phyloP scores from a whole-genome alignment of 2,888 invertebrate species.

The Drosophila macrospina region DNA sequence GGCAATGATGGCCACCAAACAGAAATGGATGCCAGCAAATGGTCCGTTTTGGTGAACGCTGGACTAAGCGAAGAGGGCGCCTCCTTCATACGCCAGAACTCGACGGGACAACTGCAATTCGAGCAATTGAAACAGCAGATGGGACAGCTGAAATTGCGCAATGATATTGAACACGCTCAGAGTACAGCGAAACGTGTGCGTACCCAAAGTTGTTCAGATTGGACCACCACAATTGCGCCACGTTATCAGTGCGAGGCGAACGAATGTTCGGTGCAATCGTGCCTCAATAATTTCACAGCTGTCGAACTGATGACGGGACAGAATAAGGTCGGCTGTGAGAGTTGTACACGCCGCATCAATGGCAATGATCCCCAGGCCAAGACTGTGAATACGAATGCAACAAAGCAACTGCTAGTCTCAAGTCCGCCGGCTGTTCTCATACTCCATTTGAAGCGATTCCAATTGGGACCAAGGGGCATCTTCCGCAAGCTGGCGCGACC shows the following conservation, averaged over 20 bases:
- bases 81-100: constrained; percentile 77
- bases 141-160: constrained; percentile 15
- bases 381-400: constrained; percentile 92
- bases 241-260: constrained; percentile 91
- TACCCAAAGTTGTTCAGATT: constrained; percentile 85
- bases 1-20: neutral
- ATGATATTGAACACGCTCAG: constrained; percentile 14
- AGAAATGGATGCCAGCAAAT: constrained; percentile 10
- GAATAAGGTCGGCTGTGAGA: constrained; percentile 97
- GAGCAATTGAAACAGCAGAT: constrained; percentile 15
- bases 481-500: constrained; percentile 94
- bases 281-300: constrained; percentile 96
- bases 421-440: constrained; percentile 97
- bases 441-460: constrained; percentile 97
- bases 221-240: constrained; percentile 87
- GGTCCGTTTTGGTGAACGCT: constrained; percentile 77
- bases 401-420: constrained; percentile 94
- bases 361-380: constrained; percentile 89
- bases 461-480: constrained; percentile 90
- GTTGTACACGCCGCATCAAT: constrained; percentile 92
- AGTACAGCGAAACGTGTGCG: constrained; percentile 77
- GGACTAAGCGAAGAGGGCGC: constrained; percentile 84
- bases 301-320: constrained; percentile 95
- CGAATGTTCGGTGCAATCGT: constrained; percentile 94
- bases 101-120: constrained; percentile 44